These are phyloP conservation scores for Erythrocebus patas DNA, from an alignment of 2,113 vertebrate species.

Conservation along the genomic window DNA sequence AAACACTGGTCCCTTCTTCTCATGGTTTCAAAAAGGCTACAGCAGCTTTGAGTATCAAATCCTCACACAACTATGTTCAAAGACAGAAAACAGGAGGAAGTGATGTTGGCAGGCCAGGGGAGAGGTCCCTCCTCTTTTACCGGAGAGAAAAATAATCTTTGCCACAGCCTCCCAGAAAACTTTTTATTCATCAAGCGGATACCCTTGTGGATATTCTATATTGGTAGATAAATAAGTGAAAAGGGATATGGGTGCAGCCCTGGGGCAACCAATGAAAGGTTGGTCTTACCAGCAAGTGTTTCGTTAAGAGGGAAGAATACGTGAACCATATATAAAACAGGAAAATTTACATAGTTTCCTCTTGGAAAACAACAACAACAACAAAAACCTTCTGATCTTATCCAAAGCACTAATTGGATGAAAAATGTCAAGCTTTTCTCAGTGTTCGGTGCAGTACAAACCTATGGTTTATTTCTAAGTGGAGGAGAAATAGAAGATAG, in stretches of 20 bases:
- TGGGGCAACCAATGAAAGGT: not conserved
- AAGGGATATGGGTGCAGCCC: fast-evolving
- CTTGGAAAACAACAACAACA: not conserved
- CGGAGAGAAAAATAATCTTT: not conserved
- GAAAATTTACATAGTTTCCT: fast-evolving
- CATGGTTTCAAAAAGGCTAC: not conserved
- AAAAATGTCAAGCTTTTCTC: not conserved
- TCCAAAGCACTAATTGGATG: not conserved
- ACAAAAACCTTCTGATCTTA: not conserved
- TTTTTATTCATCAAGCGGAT: not conserved
- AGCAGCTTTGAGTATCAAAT: not conserved
- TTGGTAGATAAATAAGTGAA: no score
- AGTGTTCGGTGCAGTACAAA: fast-evolving
- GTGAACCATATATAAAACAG: not conserved
- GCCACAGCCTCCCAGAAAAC: fast-evolving
- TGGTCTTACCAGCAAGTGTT: fast-evolving
- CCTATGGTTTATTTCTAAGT: not conserved
- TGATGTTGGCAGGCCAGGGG: fast-evolving
- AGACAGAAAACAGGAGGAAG: not conserved
- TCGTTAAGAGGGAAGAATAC: fast-evolving
- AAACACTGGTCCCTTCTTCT: not conserved
- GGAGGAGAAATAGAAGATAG: fast-evolving
- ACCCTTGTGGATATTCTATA: not conserved
- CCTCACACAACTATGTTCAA: not conserved
- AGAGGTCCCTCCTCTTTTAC: no score